Evolutionary conservation across 2,888 invertebrate genomes (phyloP).

Genomic region (Germaria angustata): DNA sequence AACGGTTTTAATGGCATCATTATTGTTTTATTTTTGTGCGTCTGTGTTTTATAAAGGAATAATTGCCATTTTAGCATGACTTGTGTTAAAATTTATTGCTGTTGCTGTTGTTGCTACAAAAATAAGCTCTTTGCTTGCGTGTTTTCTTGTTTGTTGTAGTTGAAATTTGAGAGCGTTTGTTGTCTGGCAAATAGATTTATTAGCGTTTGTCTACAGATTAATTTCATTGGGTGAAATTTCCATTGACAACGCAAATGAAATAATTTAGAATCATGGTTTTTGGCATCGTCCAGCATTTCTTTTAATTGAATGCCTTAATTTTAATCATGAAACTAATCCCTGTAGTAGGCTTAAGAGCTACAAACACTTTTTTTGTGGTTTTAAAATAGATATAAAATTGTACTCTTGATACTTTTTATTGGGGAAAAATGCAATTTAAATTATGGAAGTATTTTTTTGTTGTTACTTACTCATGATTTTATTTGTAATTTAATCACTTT

Average conservation of each 20-base stretch:
- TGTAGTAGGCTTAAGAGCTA: constrained; percentile 18
- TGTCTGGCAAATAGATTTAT: constrained; percentile 41
- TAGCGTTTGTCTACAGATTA: constrained; percentile 48
- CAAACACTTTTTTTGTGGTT: background rate
- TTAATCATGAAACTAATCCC: constrained; percentile 43
- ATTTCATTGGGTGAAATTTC: constrained; percentile 20
- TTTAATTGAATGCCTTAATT: constrained; percentile 55
- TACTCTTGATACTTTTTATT: background rate
- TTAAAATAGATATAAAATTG: background rate
- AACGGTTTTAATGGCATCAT: constrained; percentile 43
- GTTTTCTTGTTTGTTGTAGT: background rate
- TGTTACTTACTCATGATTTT: too few relatives aligned
- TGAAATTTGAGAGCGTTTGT: constrained; percentile 2
- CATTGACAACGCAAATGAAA: constrained; percentile 49
- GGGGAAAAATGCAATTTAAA: too few relatives aligned
- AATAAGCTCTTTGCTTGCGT: background rate
- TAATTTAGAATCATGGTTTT: constrained; percentile 44
- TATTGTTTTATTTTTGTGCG: background rate
- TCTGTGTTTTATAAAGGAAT: constrained; percentile 7
- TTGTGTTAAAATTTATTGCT: constrained; percentile 24
- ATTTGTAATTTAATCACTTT: too few relatives aligned
- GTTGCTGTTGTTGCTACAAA: background rate
- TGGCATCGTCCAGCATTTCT: constrained; percentile 5
- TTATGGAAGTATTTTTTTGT: too few relatives aligned
- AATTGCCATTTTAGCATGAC: constrained; percentile 36